These are phyloP conservation scores for Shinisaurus crocodilurus DNA, from an alignment of 2,113 vertebrate species.

Conservation along the genomic window DNA sequence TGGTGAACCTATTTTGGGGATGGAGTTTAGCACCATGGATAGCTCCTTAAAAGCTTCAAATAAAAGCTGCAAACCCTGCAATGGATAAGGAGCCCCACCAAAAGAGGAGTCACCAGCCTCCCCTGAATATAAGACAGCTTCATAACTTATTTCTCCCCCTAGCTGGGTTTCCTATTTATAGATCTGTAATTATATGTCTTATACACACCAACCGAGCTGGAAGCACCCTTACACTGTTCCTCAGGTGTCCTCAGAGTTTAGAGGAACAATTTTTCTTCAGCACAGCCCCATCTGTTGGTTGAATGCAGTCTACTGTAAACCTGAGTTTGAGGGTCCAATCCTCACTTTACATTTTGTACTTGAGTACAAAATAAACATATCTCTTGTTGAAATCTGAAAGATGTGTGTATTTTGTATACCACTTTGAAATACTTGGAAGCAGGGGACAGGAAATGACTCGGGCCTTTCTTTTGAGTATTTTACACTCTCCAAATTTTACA, in stretches of 20 bases:
- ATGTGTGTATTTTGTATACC: not conserved
- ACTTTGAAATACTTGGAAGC: not conserved
- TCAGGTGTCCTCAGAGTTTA: not conserved
- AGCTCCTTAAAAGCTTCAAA: too few species aligned
- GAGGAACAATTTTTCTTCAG: not conserved
- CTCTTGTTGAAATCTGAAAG: not conserved
- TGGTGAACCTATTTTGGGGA: too few species aligned
- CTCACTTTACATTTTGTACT: not conserved
- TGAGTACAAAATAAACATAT: not conserved
- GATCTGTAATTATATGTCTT: not conserved
- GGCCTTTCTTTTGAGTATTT: not conserved
- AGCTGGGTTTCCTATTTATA: not conserved
- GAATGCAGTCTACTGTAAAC: not conserved
- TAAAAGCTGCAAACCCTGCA: too few species aligned
- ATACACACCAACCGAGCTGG: not conserved
- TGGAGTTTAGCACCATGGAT: too few species aligned
- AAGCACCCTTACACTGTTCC: not conserved
- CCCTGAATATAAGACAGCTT: not conserved
- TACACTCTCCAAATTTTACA: not conserved
- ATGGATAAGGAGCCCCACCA: too few species aligned
- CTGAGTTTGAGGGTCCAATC: too few species aligned
- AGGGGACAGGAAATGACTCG: not conserved
- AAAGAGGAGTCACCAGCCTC: too few species aligned
- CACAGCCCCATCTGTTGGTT: not conserved
- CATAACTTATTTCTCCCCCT: not conserved